Evolutionary conservation across 2,888 invertebrate species (phyloP), one percentile per base, ranked within the genome.

Genomic region (Syritta pipiens): DNA sequence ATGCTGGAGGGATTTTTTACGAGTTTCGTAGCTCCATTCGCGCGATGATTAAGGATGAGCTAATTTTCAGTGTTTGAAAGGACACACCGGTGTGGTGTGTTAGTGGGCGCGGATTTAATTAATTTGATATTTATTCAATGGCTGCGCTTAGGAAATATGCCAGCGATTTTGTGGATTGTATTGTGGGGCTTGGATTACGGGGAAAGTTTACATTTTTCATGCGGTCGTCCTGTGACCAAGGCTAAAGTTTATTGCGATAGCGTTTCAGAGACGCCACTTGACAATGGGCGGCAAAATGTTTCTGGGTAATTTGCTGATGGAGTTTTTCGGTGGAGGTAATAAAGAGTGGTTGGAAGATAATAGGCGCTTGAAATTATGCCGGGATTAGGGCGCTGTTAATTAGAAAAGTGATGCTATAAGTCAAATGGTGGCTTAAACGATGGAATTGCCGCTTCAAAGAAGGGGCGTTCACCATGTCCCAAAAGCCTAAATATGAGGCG

Each of bases 101-200:
- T n/a, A n/a, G n/a, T n/a, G n/a, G n/a, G n/a, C 44, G 32, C 57
- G 75, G 82, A 82, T 82, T 83, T 81, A 81, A 82, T 83, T 81
- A 81, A 83, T 82, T 75, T 68, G 74, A 74, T 82, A 82, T 83
- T 82, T 81, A 82, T 82, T 75, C 81, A 79, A 77, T 81, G 79
- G 59, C 32, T 72, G 42, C 42, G 40, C 57, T 5, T 26, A 20
- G 62, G 51, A 74, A 74, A 74, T 68, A 62, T 74, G 67, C 42
- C 55, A 26, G 62, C 53, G 24, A 62, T 71, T 62, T 68, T 67
- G 53, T 55, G 55, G 57, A 51, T 55, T 63, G 48, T 35, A 62
- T 57, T 62, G 60, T 57, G 48, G 48, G 32, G 49, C 49, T 67
- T 37, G 72, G 72, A 67, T 72, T 68, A 67, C 19, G 60, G 17